These are phyloP conservation scores for Prochilodus magdalenae DNA, from an alignment of 2,113 vertebrate species.

Conservation along the genomic window DNA sequence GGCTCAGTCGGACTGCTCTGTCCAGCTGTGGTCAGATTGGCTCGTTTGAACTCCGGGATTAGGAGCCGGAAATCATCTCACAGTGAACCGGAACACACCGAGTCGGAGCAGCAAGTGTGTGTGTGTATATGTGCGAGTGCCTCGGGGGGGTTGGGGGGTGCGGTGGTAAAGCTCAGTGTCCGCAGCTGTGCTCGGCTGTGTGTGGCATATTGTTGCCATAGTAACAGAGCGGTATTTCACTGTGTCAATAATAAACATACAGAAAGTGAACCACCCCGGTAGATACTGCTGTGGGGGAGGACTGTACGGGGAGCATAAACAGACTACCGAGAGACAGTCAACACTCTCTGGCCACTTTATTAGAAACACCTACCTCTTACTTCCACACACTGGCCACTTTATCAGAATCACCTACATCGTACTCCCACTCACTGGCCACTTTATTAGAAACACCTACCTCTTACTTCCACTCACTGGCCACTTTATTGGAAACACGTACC, in stretches of 20 bases:
- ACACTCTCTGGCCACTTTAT: too few species aligned
- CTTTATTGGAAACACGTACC: too few species aligned
- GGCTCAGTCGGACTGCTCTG: background rate
- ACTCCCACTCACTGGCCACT: too few species aligned
- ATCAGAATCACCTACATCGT: too few species aligned
- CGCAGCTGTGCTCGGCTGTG: constrained; percentile 31
- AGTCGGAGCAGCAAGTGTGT: background rate
- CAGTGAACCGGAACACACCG: background rate
- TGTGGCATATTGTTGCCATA: constrained; percentile 19
- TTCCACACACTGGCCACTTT: too few species aligned
- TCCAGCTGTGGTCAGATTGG: background rate
- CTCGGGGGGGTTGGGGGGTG: background rate
- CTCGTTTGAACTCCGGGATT: background rate
- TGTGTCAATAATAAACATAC: background rate
- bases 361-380: too few species aligned
- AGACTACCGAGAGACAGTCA: too few species aligned
- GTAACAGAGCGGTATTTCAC: constrained; percentile 19
- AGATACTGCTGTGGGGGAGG: background rate
- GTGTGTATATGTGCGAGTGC: background rate
- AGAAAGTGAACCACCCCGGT: background rate
- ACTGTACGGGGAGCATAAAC: too few species aligned
- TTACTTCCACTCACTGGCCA: too few species aligned
- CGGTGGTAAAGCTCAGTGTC: background rate
- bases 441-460: too few species aligned
- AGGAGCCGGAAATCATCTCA: background rate